Percentiles rank a stretch among this genome's conserved stretches.
phyloP scores from a whole-genome alignment of 2,797 vertebrate species.

The Apodemus agrarius region DNA sequence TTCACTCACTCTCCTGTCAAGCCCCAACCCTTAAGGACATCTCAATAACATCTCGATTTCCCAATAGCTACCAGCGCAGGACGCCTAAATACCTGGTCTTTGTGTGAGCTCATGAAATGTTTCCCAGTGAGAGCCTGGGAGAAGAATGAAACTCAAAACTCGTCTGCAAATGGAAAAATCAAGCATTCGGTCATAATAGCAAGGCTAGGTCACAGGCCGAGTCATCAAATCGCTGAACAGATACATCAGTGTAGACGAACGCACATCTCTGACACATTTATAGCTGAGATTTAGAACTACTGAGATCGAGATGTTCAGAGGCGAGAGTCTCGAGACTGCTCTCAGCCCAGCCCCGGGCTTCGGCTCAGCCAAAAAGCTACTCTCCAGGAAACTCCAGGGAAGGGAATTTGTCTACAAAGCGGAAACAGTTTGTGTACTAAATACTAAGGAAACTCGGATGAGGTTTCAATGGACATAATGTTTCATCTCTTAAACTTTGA shows the following conservation, averaged over 20 bases:
- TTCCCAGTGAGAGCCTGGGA: slow-evolving; percentile 78
- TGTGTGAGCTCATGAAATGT: slow-evolving; percentile 71
- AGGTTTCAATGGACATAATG: background rate
- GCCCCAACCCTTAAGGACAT: slow-evolving; percentile 1
- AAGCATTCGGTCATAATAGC: slow-evolving; percentile 71
- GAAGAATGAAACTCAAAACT: slow-evolving; percentile 70
- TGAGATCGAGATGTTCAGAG: slow-evolving; percentile 65
- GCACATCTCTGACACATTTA: slow-evolving; percentile 64
- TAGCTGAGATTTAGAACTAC: slow-evolving; percentile 72
- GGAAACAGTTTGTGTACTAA: background rate
- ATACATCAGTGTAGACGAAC: slow-evolving; percentile 56
- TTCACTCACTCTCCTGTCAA: background rate
- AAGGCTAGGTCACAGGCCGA: slow-evolving; percentile 65
- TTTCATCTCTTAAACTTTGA: slow-evolving; percentile 31
- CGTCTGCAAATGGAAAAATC: slow-evolving; percentile 56
- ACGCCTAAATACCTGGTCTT: slow-evolving; percentile 83
- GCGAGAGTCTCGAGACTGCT: slow-evolving; percentile 70
- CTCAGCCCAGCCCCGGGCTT: slow-evolving; percentile 21
- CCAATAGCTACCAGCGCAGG: slow-evolving; percentile 50
- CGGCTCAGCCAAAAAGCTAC: background rate
- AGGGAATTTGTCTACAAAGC: background rate
- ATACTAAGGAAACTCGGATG: background rate
- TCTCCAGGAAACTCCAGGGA: background rate
- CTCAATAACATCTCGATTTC: slow-evolving; percentile 75
- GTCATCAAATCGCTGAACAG: slow-evolving; percentile 68